Percentiles rank a stretch among this genome's conserved stretches.
Evolutionary conservation across 2,888 invertebrate species (phyloP).

Genomic region (Sepiola atlantica): DNA sequence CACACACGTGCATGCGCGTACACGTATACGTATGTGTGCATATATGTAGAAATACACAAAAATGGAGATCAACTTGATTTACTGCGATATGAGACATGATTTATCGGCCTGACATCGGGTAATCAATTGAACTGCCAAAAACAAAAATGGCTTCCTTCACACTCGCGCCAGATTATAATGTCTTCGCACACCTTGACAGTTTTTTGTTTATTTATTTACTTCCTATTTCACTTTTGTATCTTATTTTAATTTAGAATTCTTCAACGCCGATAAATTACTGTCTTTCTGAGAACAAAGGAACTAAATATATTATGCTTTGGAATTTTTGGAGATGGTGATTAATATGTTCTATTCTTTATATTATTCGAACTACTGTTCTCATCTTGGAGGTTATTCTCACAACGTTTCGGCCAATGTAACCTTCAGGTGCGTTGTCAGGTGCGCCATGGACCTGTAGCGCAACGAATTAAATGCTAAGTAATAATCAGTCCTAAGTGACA

Average conservation of each 20-base stretch:
- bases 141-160: neutral
- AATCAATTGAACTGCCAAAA: neutral
- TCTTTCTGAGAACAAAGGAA: neutral
- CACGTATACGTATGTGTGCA: too few relatives aligned
- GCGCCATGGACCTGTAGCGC: too few relatives aligned
- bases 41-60: too few relatives aligned
- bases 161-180: neutral
- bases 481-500: too few relatives aligned
- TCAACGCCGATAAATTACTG: neutral
- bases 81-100: neutral
- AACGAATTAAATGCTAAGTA: too few relatives aligned
- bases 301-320: neutral
- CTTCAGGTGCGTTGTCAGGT: too few relatives aligned
- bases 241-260: neutral
- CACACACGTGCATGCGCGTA: neutral
- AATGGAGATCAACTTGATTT: neutral
- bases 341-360: too few relatives aligned
- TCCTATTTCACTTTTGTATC: neutral
- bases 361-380: too few relatives aligned
- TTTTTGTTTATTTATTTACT: neutral
- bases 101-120: neutral
- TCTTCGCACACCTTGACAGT: neutral
- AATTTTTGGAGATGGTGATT: neutral
- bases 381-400: too few relatives aligned
- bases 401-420: too few relatives aligned